Evolutionary conservation across 1,140 invertebrate species (phyloP).

Genomic region (Cephus cinctus): DNA sequence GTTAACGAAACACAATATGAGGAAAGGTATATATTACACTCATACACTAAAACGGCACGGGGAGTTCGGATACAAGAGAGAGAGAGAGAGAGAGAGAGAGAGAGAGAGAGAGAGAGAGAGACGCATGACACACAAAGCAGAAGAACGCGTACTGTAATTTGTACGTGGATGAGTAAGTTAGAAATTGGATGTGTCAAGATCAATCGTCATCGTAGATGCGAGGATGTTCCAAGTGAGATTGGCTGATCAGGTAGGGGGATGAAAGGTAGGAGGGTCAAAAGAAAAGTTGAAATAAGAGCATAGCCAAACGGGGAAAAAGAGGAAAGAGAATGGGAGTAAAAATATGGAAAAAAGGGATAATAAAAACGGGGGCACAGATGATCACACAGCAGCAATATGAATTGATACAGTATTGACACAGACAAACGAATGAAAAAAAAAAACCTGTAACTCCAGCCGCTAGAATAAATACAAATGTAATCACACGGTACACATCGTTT

Average conservation of each 20-base stretch:
- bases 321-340: slow-evolving; percentile 3
- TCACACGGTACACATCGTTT: slow-evolving; percentile 17
- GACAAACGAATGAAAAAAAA: slow-evolving; percentile 27
- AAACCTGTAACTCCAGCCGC: slow-evolving; percentile 36
- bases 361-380: slow-evolving; percentile 4
- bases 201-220: too few relatives aligned
- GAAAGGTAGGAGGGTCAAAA: too few relatives aligned
- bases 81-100: not conserved
- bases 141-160: too few relatives aligned
- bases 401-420: slow-evolving; percentile 34
- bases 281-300: not conserved
- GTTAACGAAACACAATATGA: too few relatives aligned
- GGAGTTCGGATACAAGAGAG: not conserved
- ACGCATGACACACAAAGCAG: too few relatives aligned
- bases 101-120: slow-evolving; percentile 1
- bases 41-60: not conserved
- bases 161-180: too few relatives aligned
- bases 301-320: slow-evolving; percentile 3
- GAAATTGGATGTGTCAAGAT: too few relatives aligned
- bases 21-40: too few relatives aligned
- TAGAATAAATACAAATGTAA: slow-evolving; percentile 32
- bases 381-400: slow-evolving; percentile 34
- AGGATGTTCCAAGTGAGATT: too few relatives aligned
- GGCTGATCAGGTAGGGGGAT: too few relatives aligned
- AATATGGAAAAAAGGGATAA: slow-evolving; percentile 7